Conservation (phyloP, 2,888 invertebrate genomes). For the Limnephilus marmoratus region DNA sequence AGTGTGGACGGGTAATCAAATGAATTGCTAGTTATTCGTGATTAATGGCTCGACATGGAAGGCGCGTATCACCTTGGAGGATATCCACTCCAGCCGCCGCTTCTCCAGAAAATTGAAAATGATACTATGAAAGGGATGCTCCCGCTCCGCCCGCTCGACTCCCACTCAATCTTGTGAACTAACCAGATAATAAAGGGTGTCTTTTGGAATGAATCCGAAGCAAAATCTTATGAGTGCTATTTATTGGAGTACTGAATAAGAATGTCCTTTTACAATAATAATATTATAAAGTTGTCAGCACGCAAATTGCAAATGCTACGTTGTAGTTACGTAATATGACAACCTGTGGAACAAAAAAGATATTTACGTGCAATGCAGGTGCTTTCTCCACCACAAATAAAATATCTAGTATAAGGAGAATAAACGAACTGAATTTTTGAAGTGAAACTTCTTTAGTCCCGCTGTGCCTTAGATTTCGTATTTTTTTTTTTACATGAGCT, state of each 20-base stretch:
- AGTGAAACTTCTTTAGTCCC: too few species aligned
- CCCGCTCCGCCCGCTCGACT: background rate
- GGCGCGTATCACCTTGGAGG: slow-evolving; percentile 13
- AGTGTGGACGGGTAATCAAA: slow-evolving; percentile 35
- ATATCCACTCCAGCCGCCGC: background rate
- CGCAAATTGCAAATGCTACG: background rate
- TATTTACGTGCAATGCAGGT: too few species aligned
- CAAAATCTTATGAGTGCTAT: background rate
- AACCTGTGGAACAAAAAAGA: background rate
- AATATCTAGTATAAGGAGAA: too few species aligned
- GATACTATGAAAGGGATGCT: background rate
- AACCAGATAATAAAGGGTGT: background rate
- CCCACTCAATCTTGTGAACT: background rate
- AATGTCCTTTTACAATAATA: background rate
- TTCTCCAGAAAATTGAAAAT: slow-evolving; percentile 13
- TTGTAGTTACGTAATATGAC: background rate
- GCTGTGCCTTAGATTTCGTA: too few species aligned
- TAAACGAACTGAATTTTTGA: too few species aligned
- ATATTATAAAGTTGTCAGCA: background rate
- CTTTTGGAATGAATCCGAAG: background rate
- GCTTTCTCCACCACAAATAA: too few species aligned
- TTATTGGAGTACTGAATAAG: background rate
- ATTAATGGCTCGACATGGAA: slow-evolving; percentile 25
- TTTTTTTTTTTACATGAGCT: too few species aligned
- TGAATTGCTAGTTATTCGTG: slow-evolving; percentile 42